Base-by-base conservation (phyloP, 2,888 invertebrate species). In the Plagodis dolabraria region DNA sequence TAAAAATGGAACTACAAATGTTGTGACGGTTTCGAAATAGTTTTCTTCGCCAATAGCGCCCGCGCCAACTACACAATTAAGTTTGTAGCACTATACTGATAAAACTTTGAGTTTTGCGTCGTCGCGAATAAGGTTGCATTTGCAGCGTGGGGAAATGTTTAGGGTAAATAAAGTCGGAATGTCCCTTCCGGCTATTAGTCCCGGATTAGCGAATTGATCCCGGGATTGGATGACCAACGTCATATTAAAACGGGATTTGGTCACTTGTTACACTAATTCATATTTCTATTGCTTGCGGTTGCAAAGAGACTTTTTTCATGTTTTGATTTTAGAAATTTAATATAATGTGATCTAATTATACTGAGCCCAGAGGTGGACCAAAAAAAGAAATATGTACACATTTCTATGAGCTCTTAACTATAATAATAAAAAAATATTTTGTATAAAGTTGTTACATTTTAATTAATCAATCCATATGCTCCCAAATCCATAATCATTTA, bases 181-280 rank as follows among this genome's bases (percentile, higher is more conserved):
- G 75, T 71, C 66, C 81, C 80, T 65, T 46, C 69, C 60, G 84
- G 87, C 88, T 88, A 90, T 92, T 92, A 92, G 90, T 85, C 87
- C 82, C 73, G 90, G 89, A 91, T 92, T 91, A 92, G 82, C 74
- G 79, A 76, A 79, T 72, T 87, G 86, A 91, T 86, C 89, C 86
- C 64, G 79, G 88, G 83, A 82, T 88, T 79, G 82, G 86, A 85
- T 92, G 92, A 92, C 92, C 92, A 87, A 79, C 85, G 89, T 81
- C 87, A 86, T 83, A 88, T 87, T 89, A 89, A 87, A 85, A 83
- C 80, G 71, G 91, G 90, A 86, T 91, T 89, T 85, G 84, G 85
- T 77, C 86, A 87, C 79, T 87, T 83, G 82, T 83, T 78, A 80
- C 77, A 78, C 80, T 81, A 86, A 86, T 87, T 87, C 82, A 81